Conservation (phyloP, 2,888 invertebrate species). For the Drosophila mimica region DNA sequence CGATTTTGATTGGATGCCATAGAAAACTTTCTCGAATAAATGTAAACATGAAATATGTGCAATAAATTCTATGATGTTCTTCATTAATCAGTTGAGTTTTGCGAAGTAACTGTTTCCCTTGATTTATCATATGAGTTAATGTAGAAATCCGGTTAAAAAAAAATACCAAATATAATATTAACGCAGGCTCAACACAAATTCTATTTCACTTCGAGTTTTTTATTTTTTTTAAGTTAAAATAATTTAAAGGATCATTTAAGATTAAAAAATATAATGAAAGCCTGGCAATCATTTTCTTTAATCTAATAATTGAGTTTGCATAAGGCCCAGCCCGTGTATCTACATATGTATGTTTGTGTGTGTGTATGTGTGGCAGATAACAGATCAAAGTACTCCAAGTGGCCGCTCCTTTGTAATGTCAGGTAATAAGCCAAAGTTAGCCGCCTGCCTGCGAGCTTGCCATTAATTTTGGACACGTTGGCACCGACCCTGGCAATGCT, state of each 20-base stretch:
- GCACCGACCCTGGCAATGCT: constrained; percentile 26
- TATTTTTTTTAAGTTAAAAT: background rate
- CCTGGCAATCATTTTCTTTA: background rate
- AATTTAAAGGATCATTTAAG: background rate
- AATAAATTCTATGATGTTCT: background rate
- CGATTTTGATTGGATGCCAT: background rate
- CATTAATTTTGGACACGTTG: constrained; percentile 41
- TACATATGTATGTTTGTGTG: background rate
- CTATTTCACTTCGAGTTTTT: background rate
- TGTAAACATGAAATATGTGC: background rate
- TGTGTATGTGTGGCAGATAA: background rate
- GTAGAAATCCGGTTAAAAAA: background rate
- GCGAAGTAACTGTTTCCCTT: background rate
- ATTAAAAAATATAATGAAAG: constrained; percentile 13
- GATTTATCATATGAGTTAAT: background rate
- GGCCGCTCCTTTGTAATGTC: constrained; percentile 20
- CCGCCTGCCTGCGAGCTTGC: constrained; percentile 27
- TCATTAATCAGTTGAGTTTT: background rate
- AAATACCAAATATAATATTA: too few relatives aligned
- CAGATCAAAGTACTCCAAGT: constrained; percentile 8
- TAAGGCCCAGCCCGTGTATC: background rate
- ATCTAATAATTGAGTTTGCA: constrained; percentile 35
- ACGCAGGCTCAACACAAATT: background rate
- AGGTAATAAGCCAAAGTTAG: constrained; percentile 28
- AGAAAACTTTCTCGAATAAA: background rate